These are phyloP conservation scores for Zele albiditarsus DNA, from an alignment of 2,888 invertebrate species.

Conservation along the genomic window DNA sequence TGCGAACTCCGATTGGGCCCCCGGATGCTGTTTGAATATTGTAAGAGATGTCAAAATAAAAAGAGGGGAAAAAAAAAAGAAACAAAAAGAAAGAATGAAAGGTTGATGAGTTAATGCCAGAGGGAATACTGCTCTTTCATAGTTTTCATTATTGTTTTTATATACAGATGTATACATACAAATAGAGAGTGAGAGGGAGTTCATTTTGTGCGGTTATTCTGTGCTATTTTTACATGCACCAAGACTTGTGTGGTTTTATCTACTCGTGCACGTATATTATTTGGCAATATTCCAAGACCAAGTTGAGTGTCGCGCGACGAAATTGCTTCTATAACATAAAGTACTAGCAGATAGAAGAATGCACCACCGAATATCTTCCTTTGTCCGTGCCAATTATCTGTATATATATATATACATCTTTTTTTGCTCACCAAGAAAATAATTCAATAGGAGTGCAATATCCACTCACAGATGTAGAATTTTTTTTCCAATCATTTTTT, in stretches of 20 bases:
- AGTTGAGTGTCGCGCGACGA: conserved; percentile 35
- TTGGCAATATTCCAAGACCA: conserved; percentile 29
- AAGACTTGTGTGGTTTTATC: conserved; percentile 27
- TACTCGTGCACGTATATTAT: conserved; percentile 18
- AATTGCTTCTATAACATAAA: conserved; percentile 41
- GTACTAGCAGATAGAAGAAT: conserved; percentile 12
- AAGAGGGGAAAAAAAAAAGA: conserved; percentile 9
- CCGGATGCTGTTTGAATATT: conserved; percentile 38
- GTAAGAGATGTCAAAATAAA: conserved; percentile 22
- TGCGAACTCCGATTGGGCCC: conserved; percentile 32
- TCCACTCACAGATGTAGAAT: not conserved
- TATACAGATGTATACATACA: not conserved
- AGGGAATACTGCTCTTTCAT: conserved; percentile 19
- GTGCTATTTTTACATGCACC: conserved; percentile 26
- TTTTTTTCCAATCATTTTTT: not conserved
- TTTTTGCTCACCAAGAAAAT: not conserved
- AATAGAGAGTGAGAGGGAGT: not conserved
- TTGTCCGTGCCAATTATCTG: not conserved
- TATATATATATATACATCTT: not conserved
- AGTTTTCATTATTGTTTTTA: conserved; percentile 4
- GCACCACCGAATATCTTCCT: not conserved
- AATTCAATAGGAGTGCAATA: not conserved
- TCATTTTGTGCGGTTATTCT: conserved; percentile 26
- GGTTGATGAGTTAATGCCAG: conserved; percentile 22
- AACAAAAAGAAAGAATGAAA: conserved; percentile 22